Percentiles rank a stretch among this genome's conserved stretches.
Evolutionary conservation across 2,113 vertebrate genomes (phyloP).

Genomic region (Hydrochoerus hydrochaeris): DNA sequence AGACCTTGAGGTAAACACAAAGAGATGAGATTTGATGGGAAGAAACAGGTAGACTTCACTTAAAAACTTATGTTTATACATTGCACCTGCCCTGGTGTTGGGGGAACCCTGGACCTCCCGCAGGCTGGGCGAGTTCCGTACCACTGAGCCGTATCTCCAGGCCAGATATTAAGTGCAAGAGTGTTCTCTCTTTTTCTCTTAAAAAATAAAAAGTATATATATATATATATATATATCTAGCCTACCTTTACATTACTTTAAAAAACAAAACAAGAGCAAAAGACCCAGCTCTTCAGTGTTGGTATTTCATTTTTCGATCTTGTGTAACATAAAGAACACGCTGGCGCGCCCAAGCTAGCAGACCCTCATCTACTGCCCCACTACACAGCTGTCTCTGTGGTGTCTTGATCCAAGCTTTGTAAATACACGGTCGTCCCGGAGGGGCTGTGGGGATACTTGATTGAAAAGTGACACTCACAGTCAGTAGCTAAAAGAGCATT

Average conservation of each 20-base stretch:
- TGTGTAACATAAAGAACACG: background rate
- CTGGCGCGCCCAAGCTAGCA: background rate
- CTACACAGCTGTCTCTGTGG: too few species aligned
- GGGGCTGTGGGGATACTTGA: background rate
- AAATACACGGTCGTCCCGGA: rapidly evolving
- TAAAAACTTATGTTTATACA: background rate
- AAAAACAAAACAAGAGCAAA: slow-evolving; percentile 3
- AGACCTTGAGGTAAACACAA: background rate
- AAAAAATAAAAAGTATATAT: background rate
- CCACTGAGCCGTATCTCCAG: background rate
- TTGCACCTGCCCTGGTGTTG: background rate
- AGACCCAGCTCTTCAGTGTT: background rate
- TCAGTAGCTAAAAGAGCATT: background rate
- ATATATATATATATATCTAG: too few species aligned
- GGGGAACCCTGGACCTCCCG: background rate
- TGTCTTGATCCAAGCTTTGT: background rate
- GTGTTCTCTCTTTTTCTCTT: background rate
- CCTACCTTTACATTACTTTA: background rate
- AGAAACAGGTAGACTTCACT: background rate
- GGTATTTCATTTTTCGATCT: background rate
- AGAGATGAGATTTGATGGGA: background rate
- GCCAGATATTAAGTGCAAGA: background rate
- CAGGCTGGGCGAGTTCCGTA: background rate
- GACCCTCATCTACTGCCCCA: background rate
- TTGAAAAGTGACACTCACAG: background rate